Evolutionary conservation across 2,888 invertebrate genomes (phyloP).

Genomic region (Archaeoteleia sp.): DNA sequence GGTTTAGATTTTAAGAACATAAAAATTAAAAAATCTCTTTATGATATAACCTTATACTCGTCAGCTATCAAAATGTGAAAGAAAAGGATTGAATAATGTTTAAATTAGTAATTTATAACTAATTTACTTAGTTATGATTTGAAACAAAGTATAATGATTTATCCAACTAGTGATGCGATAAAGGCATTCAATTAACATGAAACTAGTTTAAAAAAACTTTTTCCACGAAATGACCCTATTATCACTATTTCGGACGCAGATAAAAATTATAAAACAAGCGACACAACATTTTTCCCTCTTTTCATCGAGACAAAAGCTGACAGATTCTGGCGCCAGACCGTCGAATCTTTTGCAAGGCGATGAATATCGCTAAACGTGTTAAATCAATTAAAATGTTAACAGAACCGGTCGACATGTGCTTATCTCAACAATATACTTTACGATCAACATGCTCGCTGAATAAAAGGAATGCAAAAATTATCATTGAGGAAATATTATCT

Average conservation of each 20-base stretch:
- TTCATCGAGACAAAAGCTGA: conserved; percentile 56
- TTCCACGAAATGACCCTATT: too few relatives aligned
- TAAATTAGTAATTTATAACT: too few relatives aligned
- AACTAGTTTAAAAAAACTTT: too few relatives aligned
- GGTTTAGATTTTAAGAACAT: too few relatives aligned
- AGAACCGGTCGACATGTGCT: conserved; percentile 56
- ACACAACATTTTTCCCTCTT: conserved; percentile 48
- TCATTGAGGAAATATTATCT: background rate
- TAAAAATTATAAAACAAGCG: conserved; percentile 47
- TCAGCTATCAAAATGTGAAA: too few relatives aligned
- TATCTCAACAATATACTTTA: conserved; percentile 58
- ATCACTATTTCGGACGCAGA: conserved; percentile 6
- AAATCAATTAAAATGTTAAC: conserved; percentile 63
- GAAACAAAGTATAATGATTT: too few relatives aligned
- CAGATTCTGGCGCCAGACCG: conserved; percentile 57
- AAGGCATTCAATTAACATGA: too few relatives aligned
- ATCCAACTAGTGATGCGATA: too few relatives aligned
- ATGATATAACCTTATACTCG: too few relatives aligned
- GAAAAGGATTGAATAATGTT: too few relatives aligned
- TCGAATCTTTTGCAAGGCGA: conserved; percentile 56
- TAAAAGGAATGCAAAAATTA: conserved; percentile 38
- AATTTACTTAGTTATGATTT: too few relatives aligned
- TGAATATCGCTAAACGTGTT: conserved; percentile 57
- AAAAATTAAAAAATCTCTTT: too few relatives aligned
- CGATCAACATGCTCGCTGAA: conserved; percentile 49